A percentile compares a stretch with the other conserved stretches of the same genome.
Conservation (phyloP, 2,797 vertebrate genomes). For the Natrix natrix region DNA sequence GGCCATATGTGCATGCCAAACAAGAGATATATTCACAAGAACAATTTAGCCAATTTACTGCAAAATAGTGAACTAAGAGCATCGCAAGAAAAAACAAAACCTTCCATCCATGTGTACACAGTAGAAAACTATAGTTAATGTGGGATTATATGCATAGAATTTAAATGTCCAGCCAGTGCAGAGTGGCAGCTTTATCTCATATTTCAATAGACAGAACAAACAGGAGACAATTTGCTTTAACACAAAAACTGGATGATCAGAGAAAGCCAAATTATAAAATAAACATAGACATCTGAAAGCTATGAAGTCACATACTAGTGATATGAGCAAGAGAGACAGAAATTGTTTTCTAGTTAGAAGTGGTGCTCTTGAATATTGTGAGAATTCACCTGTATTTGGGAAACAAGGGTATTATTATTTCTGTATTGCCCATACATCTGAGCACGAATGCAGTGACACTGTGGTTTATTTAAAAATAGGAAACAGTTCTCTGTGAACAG, state of each 20-base stretch:
- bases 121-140: neutral
- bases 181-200: neutral
- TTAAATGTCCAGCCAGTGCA: neutral
- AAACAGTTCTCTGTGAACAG: neutral
- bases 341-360: neutral
- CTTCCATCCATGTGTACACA: neutral
- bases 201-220: slow-evolving; percentile 13
- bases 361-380: neutral
- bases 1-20: slow-evolving; percentile 12
- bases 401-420: neutral
- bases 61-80: slow-evolving; percentile 19
- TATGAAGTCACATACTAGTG: neutral
- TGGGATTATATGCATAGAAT: neutral
- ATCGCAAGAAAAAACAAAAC: neutral
- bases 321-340: neutral
- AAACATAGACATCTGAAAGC: neutral
- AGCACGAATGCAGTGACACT: neutral
- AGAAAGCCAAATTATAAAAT: slow-evolving; percentile 1
- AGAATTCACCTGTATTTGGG: neutral
- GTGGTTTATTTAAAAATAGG: neutral
- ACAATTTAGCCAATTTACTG: slow-evolving; percentile 29
- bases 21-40: slow-evolving; percentile 19
- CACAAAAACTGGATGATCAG: neutral
- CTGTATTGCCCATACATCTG: neutral
- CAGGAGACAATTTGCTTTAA: neutral